Base-by-base conservation (phyloP, 2,113 vertebrate genomes). In the Leuciscus idus region DNA sequence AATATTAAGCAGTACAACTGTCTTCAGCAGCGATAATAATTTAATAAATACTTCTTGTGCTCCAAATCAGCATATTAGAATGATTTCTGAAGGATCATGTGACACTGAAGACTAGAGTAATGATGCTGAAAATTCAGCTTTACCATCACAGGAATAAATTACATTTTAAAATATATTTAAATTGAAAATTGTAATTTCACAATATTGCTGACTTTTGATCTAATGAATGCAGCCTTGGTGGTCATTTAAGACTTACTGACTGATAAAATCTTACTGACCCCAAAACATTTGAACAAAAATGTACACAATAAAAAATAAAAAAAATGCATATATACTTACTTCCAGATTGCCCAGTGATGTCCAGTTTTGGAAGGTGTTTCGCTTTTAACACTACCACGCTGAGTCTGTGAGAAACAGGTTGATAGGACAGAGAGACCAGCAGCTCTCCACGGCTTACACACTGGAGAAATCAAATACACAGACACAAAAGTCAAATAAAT, bases 321-420 rank as follows among this genome's bases (percentile, higher is more conserved):
- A n/a, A n/a, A n/a, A n/a, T 1, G 39, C 10, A 46, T 94, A 94
- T 43, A 95, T 92, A 97, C 97, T 98, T 95, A 98, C 97, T 99
- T 92, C 97, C 98, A 94, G 98, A 98, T 92, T 99, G 96, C 61
- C 98, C 98, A 0, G 96, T 98, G 94, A 99, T 97, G 87, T 99
- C 98, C 96, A 99, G 97, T 95, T 97, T 98, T 66, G 98, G 98
- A 90, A 99, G 93, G 33, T 98, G 97, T 89, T 96, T 95, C 78
- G 98, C 98, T 90, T 99, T 99, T 89, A 99, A 96, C 87, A 99
- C 98, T 90, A 98, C 97, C 39, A 99, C 98, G 0, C 97, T 99
- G 94, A 99, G 97, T 13, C 98, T 96, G 85, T 98, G 97, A 0
- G 96, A 97, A 90, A 97, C 97, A 0, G 98, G 98, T 93, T 99